A percentile compares a stretch with the other conserved stretches of the same genome.
Evolutionary conservation across 1,140 invertebrate species (phyloP).

Genomic region (Ylistrum balloti): DNA sequence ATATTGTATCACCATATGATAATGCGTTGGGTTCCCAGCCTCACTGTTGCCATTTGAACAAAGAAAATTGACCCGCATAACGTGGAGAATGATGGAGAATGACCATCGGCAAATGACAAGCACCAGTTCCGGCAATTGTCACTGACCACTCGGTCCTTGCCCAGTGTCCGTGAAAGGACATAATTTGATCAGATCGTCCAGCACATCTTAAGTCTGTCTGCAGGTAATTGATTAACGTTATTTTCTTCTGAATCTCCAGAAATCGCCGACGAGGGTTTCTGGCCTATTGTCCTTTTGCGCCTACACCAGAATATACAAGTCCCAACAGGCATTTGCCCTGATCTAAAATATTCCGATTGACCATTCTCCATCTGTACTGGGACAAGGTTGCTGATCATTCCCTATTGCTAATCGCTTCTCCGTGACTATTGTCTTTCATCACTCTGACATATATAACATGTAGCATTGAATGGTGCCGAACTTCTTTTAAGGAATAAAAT

Average conservation of each 20-base stretch:
- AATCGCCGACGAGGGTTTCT: neutral
- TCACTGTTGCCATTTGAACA: neutral
- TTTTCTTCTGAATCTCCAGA: neutral
- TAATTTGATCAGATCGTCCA: neutral
- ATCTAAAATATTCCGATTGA: neutral
- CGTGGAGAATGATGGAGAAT: neutral
- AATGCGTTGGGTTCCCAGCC: neutral
- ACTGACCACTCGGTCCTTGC: neutral
- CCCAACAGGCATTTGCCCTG: neutral
- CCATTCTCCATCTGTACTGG: neutral
- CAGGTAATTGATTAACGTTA: neutral
- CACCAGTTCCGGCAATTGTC: neutral
- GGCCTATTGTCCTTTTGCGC: neutral
- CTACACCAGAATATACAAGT: neutral
- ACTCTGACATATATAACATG: neutral
- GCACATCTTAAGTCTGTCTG: slow-evolving; percentile 11
- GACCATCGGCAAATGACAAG: slow-evolving; percentile 16
- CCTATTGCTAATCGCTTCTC: neutral
- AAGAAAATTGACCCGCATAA: neutral
- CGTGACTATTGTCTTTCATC: neutral
- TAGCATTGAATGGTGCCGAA: too few relatives aligned
- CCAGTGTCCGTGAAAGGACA: neutral
- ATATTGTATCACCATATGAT: neutral
- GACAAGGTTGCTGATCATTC: neutral
- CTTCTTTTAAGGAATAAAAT: too few relatives aligned